phyloP scores from a whole-genome alignment of 64 coral and sea anemone species.

The Pocillopora damicornis region DNA sequence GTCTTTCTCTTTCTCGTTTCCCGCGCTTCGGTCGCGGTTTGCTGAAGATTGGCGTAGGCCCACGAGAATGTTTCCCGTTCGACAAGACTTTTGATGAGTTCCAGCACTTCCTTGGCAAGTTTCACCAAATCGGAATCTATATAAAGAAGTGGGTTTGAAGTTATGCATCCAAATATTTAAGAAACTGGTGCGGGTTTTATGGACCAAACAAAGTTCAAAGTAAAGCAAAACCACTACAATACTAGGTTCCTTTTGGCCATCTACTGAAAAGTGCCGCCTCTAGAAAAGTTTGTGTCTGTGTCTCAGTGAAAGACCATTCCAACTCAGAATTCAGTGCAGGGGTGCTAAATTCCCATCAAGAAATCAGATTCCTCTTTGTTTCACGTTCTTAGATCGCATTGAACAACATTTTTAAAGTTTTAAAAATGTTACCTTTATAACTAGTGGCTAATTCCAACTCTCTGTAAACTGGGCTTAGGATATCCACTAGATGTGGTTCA shows the following conservation, averaged over 20 bases:
- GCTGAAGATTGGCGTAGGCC: conserved; percentile 64
- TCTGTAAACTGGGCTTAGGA: conserved; percentile 77
- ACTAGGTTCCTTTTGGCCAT: too few species aligned
- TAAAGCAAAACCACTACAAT: background rate
- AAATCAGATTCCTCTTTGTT: too few species aligned
- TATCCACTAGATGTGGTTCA: conserved; percentile 62
- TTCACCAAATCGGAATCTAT: conserved; percentile 58
- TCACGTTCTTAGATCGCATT: too few species aligned
- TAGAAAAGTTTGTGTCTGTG: too few species aligned
- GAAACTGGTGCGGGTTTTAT: too few species aligned
- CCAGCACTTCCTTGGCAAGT: conserved; percentile 79
- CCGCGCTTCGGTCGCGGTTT: conserved; percentile 42
- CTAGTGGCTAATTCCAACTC: conserved; percentile 68
- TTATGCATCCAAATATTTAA: too few species aligned
- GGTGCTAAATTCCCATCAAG: too few species aligned
- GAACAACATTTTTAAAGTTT: too few species aligned
- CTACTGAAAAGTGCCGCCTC: too few species aligned
- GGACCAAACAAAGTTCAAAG: background rate
- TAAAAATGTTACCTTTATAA: conserved; percentile 59
- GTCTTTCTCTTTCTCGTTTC: conserved; percentile 70
- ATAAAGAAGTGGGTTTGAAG: background rate
- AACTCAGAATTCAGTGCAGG: too few species aligned
- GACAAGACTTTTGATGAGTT: conserved; percentile 76
- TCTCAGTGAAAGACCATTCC: too few species aligned
- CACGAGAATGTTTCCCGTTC: conserved; percentile 70